Percentiles rank a stretch among this genome's conserved stretches.
Conservation (phyloP, 2,113 vertebrate genomes). For the Hydrochoerus hydrochaeris region DNA sequence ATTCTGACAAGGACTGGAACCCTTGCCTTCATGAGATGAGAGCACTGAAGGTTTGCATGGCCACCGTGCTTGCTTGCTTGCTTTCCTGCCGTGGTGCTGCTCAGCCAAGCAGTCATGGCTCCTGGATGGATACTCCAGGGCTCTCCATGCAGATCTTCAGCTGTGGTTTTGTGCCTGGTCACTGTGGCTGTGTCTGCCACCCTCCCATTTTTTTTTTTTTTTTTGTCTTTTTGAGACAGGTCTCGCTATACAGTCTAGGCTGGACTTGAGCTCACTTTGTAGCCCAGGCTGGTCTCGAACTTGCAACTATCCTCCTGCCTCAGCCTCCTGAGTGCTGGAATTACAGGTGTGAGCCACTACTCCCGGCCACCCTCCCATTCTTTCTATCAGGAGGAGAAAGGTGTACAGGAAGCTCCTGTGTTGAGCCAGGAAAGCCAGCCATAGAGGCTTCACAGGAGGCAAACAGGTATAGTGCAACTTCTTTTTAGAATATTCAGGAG, state of each 20-base stretch:
- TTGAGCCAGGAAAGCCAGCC: background rate
- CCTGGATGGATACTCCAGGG: background rate
- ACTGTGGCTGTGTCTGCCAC: no score
- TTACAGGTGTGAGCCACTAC: no score
- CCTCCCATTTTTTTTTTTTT: background rate
- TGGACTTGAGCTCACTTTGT: no score
- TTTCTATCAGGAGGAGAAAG: background rate
- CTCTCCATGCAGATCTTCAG: fast-evolving
- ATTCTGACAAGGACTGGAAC: background rate
- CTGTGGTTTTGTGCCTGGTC: background rate
- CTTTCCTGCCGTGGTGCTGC: fast-evolving
- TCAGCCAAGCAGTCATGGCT: fast-evolving
- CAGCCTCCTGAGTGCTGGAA: no score
- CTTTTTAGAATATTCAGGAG: background rate
- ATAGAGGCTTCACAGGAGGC: background rate
- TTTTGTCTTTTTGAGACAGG: no score
- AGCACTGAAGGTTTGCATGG: background rate
- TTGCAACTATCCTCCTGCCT: no score
- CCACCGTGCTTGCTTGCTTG: fast-evolving
- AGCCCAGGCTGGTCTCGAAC: no score
- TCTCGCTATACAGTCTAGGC: no score
- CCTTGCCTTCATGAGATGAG: background rate
- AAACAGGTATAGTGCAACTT: background rate
- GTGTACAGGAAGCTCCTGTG: no score
- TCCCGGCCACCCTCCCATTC: no score